Evolutionary conservation across 2,888 invertebrate genomes (phyloP), one percentile per base, ranked within the genome.

Genomic region (Pedicia rivosa): DNA sequence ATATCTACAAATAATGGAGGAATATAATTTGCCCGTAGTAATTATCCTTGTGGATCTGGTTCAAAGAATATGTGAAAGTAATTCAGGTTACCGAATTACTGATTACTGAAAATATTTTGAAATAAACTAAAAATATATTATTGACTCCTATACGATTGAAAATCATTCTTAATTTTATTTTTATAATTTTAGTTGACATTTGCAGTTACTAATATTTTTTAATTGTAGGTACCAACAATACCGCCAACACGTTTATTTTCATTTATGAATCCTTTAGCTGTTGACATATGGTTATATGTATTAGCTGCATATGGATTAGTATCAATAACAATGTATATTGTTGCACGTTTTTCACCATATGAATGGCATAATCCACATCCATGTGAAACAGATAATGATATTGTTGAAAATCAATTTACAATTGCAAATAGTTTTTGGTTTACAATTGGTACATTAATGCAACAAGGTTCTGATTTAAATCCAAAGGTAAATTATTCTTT

Each of bases 351-450:
- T 59, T 78, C 78, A 22, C 83, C 83, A 1, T 78, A 79, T 56
- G 87, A 84, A 57, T 78, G 78, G 77, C 74, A 75, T 48, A 75
- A 77, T 53, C 77, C 76, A 2, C 75, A 76, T 52, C 77, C 74
- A 0, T 76, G 75, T 51, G 72, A 77, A 48, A 55, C 65, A 37
- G 72, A 74, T 43, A 66, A 66, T 45, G 67, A 67, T 47, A 60
- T 70, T 16, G 66, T 72, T 29, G 76, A 78, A 54, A 87, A 86
- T 59, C 81, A 84, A 53, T 88, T 88, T 56, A 77, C 79, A 15
- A 59, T 87, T 44, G 69, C 80, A 20, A 86, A 88, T 36, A 78
- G 79, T 50, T 79, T 87, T 56, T 87, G 86, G 86, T 86, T 86
- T 58, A 78, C 82, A 16, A 80, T 84, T 37, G 86, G 84, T n/a